These are phyloP conservation scores for Silurus asotus DNA, from an alignment of 2,113 vertebrate species.

Conservation along the genomic window DNA sequence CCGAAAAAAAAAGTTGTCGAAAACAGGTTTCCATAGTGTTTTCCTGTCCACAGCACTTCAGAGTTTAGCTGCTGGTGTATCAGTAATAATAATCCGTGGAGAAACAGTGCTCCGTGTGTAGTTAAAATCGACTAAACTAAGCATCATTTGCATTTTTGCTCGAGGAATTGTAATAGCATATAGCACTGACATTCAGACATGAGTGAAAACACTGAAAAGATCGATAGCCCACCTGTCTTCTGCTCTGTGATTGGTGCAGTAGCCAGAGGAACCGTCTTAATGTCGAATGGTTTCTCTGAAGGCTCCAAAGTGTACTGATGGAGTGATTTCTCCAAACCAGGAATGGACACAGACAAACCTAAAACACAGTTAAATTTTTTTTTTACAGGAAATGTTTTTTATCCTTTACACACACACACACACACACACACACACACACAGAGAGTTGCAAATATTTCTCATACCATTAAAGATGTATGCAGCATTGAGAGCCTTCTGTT, in stretches of 20 bases:
- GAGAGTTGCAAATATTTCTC: conserved; percentile 24
- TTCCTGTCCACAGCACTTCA: too few relatives aligned
- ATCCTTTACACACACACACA: background rate
- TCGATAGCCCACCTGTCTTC: conserved; percentile 80
- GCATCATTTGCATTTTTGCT: too few relatives aligned
- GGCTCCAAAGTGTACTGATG: conserved; percentile 95
- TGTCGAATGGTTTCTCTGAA: conserved; percentile 92
- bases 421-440: background rate
- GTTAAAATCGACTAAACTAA: too few relatives aligned
- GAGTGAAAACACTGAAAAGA: background rate
- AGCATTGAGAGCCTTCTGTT: conserved; percentile 91
- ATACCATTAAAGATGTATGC: conserved; percentile 94
- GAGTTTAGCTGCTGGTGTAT: too few relatives aligned
- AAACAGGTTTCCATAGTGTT: too few relatives aligned
- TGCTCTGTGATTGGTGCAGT: conserved; percentile 85
- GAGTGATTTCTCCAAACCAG: conserved; percentile 93
- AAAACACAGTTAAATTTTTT: background rate
- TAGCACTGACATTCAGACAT: too few relatives aligned
- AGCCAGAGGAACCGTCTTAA: conserved; percentile 89
- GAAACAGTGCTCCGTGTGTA: too few relatives aligned
- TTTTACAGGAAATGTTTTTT: background rate
- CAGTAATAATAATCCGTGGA: too few relatives aligned
- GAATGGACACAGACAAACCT: conserved; percentile 90
- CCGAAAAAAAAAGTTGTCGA: too few relatives aligned
- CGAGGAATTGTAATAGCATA: background rate